These are phyloP conservation scores for Listrodromus nycthemerus DNA, from an alignment of 2,888 invertebrate genomes.

Conservation along the genomic window DNA sequence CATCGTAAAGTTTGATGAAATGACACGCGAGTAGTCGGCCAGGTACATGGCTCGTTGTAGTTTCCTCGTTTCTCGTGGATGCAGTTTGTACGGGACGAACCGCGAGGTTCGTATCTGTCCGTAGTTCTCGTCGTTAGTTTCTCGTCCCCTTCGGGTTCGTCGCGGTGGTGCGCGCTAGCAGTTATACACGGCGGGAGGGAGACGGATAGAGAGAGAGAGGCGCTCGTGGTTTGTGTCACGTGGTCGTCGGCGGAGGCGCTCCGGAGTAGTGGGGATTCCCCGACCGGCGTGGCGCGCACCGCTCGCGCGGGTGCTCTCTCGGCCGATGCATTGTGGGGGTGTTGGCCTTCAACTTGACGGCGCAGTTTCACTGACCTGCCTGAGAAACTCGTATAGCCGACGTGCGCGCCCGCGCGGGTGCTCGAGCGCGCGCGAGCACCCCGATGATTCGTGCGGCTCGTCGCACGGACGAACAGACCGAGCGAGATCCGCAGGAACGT, in stretches of 20 bases:
- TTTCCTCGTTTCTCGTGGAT: constrained; percentile 53
- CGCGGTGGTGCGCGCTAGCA: constrained; percentile 23
- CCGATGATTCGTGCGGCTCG: constrained; percentile 49
- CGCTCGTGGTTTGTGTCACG: constrained; percentile 51
- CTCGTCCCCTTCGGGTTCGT: constrained; percentile 22
- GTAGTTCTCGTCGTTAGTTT: constrained; percentile 29
- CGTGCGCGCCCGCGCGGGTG: constrained; percentile 78
- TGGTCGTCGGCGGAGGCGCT: constrained; percentile 40
- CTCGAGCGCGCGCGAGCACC: constrained; percentile 19
- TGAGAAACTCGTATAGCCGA: constrained; percentile 83
- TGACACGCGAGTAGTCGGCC: not conserved
- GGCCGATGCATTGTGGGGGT: constrained; percentile 84
- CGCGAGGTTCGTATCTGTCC: constrained; percentile 32
- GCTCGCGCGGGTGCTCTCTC: constrained; percentile 70
- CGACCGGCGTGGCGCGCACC: constrained; percentile 64
- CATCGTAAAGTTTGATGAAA: not conserved
- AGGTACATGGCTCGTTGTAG: constrained; percentile 8
- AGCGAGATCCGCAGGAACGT: not conserved
- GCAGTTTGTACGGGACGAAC: constrained; percentile 27
- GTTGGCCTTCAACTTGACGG: constrained; percentile 85
- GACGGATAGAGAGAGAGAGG: constrained; percentile 8
- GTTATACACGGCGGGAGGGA: not conserved
- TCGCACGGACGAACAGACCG: constrained; percentile 38
- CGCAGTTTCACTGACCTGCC: constrained; percentile 85
- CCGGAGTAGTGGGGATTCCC: constrained; percentile 47